Conservation (phyloP, 2,888 invertebrate genomes). For the Sesamia inferens region DNA sequence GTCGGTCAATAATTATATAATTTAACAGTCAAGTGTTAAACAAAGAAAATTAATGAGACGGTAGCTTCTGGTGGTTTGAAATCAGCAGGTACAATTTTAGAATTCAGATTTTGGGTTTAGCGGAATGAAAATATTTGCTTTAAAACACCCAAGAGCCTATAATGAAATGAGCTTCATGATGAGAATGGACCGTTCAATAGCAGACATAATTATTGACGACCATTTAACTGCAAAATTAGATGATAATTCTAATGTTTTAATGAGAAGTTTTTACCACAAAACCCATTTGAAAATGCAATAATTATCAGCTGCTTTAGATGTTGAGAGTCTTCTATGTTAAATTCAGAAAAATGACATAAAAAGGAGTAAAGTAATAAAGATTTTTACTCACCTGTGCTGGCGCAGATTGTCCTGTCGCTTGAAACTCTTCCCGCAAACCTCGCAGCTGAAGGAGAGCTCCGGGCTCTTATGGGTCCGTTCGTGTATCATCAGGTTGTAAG, state of each 20-base stretch:
- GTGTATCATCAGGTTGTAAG: conserved; percentile 99
- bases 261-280: neutral
- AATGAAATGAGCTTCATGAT: neutral
- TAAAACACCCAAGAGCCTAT: neutral
- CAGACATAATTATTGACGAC: conserved; percentile 23
- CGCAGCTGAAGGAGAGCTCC: conserved; percentile 98
- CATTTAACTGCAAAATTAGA: conserved; percentile 18
- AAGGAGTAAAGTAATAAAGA: neutral
- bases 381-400: conserved; percentile 95
- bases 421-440: conserved; percentile 99
- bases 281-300: neutral
- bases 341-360: neutral
- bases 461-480: conserved; percentile 99
- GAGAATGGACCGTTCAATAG: neutral
- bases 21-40: conserved; percentile 5
- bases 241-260: neutral
- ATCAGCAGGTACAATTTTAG: too few relatives aligned
- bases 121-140: neutral
- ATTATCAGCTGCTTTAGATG: neutral
- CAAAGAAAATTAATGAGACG: neutral
- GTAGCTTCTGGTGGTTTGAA: neutral
- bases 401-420: conserved; percentile 98
- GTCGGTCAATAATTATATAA: conserved; percentile 36
- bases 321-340: conserved; percentile 26
- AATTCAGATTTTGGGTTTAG: neutral